These are phyloP conservation scores for Volucella bombylans DNA, from an alignment of 2,888 invertebrate species.

Conservation along the genomic window DNA sequence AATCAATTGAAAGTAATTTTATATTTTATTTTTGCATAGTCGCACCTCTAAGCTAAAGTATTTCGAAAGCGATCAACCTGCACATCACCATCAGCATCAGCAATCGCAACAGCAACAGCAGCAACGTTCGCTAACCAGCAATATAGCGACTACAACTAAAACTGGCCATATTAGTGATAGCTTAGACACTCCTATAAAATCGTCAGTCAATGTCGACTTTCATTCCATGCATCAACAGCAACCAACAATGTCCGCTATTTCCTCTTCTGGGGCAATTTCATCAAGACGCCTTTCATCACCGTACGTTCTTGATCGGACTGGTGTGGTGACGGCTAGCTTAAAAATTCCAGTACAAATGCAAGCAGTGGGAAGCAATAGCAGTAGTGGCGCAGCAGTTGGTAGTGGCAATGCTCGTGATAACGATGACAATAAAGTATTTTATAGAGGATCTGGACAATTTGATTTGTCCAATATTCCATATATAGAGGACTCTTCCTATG, in stretches of 20 bases:
- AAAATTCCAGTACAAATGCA: constrained; percentile 86
- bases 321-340: constrained; percentile 90
- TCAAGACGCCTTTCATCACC: constrained; percentile 85
- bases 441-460: constrained; percentile 80
- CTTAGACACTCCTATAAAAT: constrained; percentile 64
- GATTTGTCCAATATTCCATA: constrained; percentile 87
- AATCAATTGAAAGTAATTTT: background rate
- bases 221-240: constrained; percentile 70
- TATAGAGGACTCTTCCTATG: constrained; percentile 83
- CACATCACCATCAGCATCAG: constrained; percentile 52
- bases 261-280: constrained; percentile 76
- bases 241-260: constrained; percentile 44
- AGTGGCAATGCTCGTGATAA: constrained; percentile 71
- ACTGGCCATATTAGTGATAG: constrained; percentile 61
- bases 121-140: constrained; percentile 11
- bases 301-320: constrained; percentile 83
- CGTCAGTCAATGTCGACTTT: constrained; percentile 57
- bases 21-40: constrained; percentile 20
- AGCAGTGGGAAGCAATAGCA: constrained; percentile 38
- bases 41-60: constrained; percentile 66
- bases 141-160: constrained; percentile 37
- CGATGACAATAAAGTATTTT: constrained; percentile 82
- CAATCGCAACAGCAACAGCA: constrained; percentile 35
- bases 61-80: constrained; percentile 62
- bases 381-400: constrained; percentile 13